Base-by-base conservation (phyloP, 2,888 invertebrate species). In the Lasioglossum morio region DNA sequence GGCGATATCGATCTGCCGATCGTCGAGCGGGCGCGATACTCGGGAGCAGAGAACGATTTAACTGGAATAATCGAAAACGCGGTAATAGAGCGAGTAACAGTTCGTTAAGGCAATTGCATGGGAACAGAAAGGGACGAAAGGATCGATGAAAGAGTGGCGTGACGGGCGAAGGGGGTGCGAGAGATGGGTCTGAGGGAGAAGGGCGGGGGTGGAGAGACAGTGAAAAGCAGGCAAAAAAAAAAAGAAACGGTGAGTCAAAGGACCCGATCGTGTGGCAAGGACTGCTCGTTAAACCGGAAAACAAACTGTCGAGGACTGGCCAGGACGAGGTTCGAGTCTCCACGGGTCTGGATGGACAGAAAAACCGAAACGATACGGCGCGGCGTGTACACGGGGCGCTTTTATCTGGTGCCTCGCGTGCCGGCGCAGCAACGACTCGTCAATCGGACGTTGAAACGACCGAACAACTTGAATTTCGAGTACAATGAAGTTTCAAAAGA, bases 261-360 rank as follows among this genome's bases (percentile, higher is more conserved):
- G 88, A 90, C 83, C 72, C 91, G 89, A 90, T 91, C 85, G 90
- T 82, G 86, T 87, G 87, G 91, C 87, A 87, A 87, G 86, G 90
- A 87, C 89, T 88, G 89, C 87, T 90, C 88, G 88, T 91, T 92
- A 90, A 92, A 89, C 82, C 85, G 90, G 85, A 91, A 92, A 89
- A 90, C 91, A 89, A 92, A 90, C 92, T 88, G 69, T 82, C 66
- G 81, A 72, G 72, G 48, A 78, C 77, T 76, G 82, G 66, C 37
- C 69, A 83, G 81, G 85, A 87, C 73, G 60, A 70, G 69, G 43
- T 43, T 77, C 77, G 76, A 48, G 53, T 10, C 40, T 63, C 69
- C 69, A 30, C 76, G 4, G 16, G 66, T 37, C 77, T 63, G 43
- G 57, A 34, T 23, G 19, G 37, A 34, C 48, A 77, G 79, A 84